Evolutionary conservation across 2,797 vertebrate species (phyloP), one percentile per base, ranked within the genome.

Genomic region (Eidolon dupreanum): DNA sequence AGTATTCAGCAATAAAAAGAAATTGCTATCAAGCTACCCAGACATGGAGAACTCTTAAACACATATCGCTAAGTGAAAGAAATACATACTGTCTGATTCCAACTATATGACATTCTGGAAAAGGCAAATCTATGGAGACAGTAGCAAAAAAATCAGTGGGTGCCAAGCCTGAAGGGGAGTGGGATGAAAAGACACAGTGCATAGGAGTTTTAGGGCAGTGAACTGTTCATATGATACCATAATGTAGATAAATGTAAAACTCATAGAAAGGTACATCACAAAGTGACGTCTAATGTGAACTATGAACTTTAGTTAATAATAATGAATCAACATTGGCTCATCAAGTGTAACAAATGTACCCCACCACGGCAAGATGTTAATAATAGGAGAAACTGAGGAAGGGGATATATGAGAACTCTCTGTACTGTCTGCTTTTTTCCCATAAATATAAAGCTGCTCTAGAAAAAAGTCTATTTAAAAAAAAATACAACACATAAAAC

Each of bases 91-190:
- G 10, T 38, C 51, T 24, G 57, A 85, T 57, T 55, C 46, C 53
- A 31, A 43, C 43, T 31, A 38, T 6, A 24, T 2, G 36, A 84
- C 26, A 13, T 33, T 43, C 24, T 81, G 57, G 36, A 55, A 85
- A 73, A 85, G 38, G 28, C 57, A 65, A 93, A 85, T 51, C 12
- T 57, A 74, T 7, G n/a, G 71, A 95, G n/a, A 51, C 10, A 36
- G 38, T 8, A 41, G 16, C 19, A 22, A 49, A 53, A 84, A 65
- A 59, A 33, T n/a, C 10, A 90, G 82, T n/a, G 36, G 51, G n/a
- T 51, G 46, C 20, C 55, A 57, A 55, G 20, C 28, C 6, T 4
- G n/a, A 4, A n/a, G 36, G 20, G n/a, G 0, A 36, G 8, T 46
- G 33, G 9, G 31, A 38, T 16, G 41, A 41, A 10, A 0, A 6